A percentile compares a stretch with the other conserved stretches of the same genome.
These are phyloP conservation scores for Genyomyrus donnyi DNA, from an alignment of 2,113 vertebrate genomes.

Conservation along the genomic window DNA sequence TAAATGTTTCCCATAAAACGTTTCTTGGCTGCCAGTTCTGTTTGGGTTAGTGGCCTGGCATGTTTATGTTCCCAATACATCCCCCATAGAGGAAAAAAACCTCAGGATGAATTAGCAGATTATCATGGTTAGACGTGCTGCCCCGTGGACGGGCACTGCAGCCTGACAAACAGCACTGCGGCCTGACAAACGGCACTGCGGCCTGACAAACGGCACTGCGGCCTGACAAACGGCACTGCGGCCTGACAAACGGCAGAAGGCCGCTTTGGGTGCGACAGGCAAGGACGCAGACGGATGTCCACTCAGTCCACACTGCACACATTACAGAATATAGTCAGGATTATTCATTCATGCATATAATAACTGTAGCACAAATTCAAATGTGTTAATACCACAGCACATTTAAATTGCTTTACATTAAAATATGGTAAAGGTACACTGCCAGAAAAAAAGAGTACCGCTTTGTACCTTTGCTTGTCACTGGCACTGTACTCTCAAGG, in stretches of 20 bases:
- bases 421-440: neutral
- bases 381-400: neutral
- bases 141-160: slow-evolving; percentile 32
- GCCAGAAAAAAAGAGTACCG: neutral
- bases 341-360: neutral
- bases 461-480: too few species aligned
- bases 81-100: slow-evolving; percentile 22
- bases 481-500: too few species aligned
- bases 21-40: slow-evolving; percentile 31
- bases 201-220: slow-evolving; percentile 22
- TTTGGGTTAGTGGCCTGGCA: slow-evolving; percentile 35
- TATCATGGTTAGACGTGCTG: slow-evolving; percentile 30
- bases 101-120: slow-evolving; percentile 35
- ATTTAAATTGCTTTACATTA: neutral
- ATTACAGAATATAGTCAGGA: neutral
- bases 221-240: too few species aligned
- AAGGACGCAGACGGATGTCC: neutral
- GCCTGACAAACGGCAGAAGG: slow-evolving; percentile 20
- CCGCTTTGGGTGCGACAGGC: neutral
- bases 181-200: slow-evolving; percentile 26
- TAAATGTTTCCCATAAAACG: slow-evolving; percentile 34
- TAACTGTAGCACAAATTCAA: neutral
- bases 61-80: slow-evolving; percentile 34
- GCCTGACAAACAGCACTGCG: slow-evolving; percentile 28
- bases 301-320: neutral